Base-by-base conservation (phyloP, 1,140 invertebrate species). In the Drosophila nasuta region DNA sequence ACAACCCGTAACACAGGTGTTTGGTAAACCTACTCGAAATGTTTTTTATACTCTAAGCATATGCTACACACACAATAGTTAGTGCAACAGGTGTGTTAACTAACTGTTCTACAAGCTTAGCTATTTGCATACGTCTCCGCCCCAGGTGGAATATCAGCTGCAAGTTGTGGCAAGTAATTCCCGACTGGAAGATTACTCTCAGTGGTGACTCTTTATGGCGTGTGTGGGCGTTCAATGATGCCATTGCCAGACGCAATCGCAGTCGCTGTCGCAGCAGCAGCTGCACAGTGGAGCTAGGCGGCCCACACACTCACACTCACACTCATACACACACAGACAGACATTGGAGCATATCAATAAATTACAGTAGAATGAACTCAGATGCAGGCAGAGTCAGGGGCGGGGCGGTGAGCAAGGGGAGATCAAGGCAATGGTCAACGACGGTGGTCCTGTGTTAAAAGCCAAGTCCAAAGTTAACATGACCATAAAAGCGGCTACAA, bases 381-480 rank as follows among this genome's bases (percentile, higher is more conserved):
- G 49, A 30, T 52, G 11, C 35, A 38, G 35, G 35, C 10, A 8
- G 6, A 10, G 35, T 10, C 8, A 56, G 52, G 52, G 11, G 10
- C 35, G 59, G 60, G 54, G 51, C 57, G 54, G 51, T 25, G 20
- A 60, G 52, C 65, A 10, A 56, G 38, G 35, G 6, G 8, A 13
- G 13, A 15, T 17, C 54, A 67, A 35, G 67, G 33, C 66, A 74
- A 76, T 78, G 82, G 79, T 86, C 58, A 62, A 79, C 62, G 57
- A 66, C 58, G 75, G 75, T 66, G 64, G 74, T 75, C 78, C 72
- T 88, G 83, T 88, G 80, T 88, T 88, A 89, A 89, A 88, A 89
- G 85, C 85, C 85, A 89, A 77, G 81, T 85, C 85, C 86, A 90
- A 89, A 89, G 75, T 89, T 89, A 89, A 89, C 85, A 89, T 89